A percentile compares a stretch with the other conserved stretches of the same genome.
These are phyloP conservation scores for Rosalia funebris DNA, from an alignment of 2,888 invertebrate species.

Conservation along the genomic window DNA sequence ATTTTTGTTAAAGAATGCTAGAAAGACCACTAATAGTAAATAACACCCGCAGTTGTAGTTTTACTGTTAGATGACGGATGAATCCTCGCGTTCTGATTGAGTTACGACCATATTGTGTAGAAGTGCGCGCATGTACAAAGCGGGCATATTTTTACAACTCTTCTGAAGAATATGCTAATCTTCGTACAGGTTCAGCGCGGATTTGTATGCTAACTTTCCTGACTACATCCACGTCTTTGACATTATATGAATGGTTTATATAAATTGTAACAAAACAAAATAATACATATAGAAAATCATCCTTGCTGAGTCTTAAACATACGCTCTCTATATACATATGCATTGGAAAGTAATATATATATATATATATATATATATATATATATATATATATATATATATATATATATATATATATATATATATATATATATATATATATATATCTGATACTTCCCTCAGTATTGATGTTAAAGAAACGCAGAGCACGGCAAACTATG, in stretches of 20 bases:
- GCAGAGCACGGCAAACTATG: no score
- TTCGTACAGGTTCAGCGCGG: conserved; percentile 37
- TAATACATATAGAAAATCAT: no score
- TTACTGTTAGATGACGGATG: conserved; percentile 49
- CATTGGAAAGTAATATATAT: no score
- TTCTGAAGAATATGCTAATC: conserved; percentile 44
- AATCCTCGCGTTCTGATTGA: conserved; percentile 47
- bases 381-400: no score
- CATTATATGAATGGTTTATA: conserved; percentile 6
- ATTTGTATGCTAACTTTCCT: conserved; percentile 40
- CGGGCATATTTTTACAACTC: conserved; percentile 31
- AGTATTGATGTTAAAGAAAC: no score
- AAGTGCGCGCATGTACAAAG: conserved; percentile 35
- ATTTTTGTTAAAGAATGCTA: conserved; percentile 40
- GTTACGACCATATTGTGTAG: conserved; percentile 46
- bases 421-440: no score
- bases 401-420: no score
- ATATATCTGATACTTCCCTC: no score
- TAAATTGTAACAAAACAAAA: no score
- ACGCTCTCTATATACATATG: no score
- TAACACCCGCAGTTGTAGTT: conserved; percentile 46
- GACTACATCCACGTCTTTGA: conserved; percentile 24
- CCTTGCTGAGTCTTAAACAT: no score
- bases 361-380: no score
- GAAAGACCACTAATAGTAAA: conserved; percentile 45